Conservation (phyloP, 2,888 invertebrate genomes). For the Choreutis nemorana region DNA sequence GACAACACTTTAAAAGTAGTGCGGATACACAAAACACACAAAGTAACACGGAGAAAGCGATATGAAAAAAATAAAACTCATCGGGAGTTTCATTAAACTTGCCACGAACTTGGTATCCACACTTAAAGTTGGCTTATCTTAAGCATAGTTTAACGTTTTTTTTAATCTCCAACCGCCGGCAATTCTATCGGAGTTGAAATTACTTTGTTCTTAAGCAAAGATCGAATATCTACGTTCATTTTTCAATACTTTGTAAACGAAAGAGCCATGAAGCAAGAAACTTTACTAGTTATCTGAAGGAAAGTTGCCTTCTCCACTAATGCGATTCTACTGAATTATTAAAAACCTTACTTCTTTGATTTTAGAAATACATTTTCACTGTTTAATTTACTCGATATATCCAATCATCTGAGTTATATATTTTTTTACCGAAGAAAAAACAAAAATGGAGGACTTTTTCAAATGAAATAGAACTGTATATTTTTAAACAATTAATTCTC, state of each 20-base stretch:
- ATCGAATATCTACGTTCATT: slow-evolving; percentile 54
- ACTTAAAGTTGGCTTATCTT: slow-evolving; percentile 50
- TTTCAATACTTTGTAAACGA: slow-evolving; percentile 51
- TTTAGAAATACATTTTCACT: too few relatives aligned
- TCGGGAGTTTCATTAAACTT: slow-evolving; percentile 36
- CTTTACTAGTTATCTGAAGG: slow-evolving; percentile 38
- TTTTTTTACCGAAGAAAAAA: too few relatives aligned
- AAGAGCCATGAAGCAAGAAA: too few relatives aligned
- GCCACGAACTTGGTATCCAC: slow-evolving; percentile 35
- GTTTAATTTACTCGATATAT: too few relatives aligned
- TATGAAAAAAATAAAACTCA: slow-evolving; percentile 9
- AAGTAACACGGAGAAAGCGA: not conserved
- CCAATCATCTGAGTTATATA: too few relatives aligned
- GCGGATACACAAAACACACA: too few relatives aligned
- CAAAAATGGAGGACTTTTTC: too few relatives aligned
- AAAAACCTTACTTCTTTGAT: too few relatives aligned
- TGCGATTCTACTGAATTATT: too few relatives aligned
- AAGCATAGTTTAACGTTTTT: slow-evolving; percentile 54
- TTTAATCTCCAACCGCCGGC: slow-evolving; percentile 43
- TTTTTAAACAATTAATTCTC: too few relatives aligned
- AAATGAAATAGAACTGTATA: too few relatives aligned
- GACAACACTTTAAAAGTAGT: slow-evolving; percentile 27
- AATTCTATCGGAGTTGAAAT: slow-evolving; percentile 50
- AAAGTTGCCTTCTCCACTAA: slow-evolving; percentile 13
- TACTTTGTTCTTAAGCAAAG: slow-evolving; percentile 52